phyloP scores from a whole-genome alignment of 2,113 vertebrate species.

The Laticauda colubrina region DNA sequence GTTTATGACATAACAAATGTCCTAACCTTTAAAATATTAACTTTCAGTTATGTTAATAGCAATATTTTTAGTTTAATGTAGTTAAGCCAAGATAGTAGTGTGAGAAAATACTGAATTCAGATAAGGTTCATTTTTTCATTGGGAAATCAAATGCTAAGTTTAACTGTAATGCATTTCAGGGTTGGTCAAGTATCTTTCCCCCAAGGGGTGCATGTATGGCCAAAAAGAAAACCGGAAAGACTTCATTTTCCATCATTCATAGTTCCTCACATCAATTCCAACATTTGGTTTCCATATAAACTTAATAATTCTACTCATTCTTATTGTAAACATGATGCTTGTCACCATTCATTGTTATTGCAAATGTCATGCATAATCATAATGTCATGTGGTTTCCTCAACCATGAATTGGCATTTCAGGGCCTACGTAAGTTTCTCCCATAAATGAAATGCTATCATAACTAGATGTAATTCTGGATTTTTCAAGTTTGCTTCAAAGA shows the following conservation, averaged over 20 bases:
- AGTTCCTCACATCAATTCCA: background rate
- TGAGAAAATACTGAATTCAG: background rate
- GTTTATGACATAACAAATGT: background rate
- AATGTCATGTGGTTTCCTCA: conserved; percentile 9
- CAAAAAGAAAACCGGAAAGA: background rate
- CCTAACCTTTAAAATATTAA: background rate
- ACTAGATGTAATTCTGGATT: background rate
- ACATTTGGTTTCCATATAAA: background rate
- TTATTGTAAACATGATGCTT: background rate
- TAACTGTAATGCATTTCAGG: background rate
- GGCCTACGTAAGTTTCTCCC: background rate
- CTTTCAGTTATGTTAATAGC: background rate
- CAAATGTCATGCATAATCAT: background rate
- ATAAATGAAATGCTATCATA: background rate
- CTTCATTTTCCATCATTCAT: background rate
- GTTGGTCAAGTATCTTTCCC: background rate
- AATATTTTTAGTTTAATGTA: background rate
- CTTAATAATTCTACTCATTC: background rate
- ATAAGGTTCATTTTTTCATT: background rate
- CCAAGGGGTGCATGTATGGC: background rate
- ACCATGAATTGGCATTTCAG: conserved; percentile 2
- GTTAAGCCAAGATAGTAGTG: background rate
- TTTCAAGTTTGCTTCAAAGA: background rate
- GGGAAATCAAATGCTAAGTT: background rate
- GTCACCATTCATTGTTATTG: background rate